Evolutionary conservation across 2,888 invertebrate genomes (phyloP), one percentile per base, ranked within the genome.

Genomic region (Orchestes rusci): DNA sequence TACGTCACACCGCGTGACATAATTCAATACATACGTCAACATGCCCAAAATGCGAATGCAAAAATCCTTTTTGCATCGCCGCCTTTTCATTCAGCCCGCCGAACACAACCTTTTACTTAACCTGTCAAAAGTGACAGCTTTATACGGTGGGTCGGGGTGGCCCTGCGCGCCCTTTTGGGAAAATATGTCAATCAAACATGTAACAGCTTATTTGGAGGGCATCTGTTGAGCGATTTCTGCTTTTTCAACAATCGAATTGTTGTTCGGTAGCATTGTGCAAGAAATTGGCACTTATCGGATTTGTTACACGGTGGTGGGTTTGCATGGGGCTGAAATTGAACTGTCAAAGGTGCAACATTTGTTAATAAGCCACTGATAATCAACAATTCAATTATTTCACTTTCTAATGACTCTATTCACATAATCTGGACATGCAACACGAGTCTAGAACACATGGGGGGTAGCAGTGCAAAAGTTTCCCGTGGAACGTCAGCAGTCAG

Each of bases 101-200:
- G 42, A 42, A 46, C 46, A 46, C 38, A 39, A 42, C 46, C 46
- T 46, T 46, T 46, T 46, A 46, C 46, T 46, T 46, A 46, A 29
- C 42, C 39, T 42, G 42, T 46, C 46, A 46, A 33, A 37, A 38
- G 42, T 46, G 46, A 46, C 42, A 46, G 46, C 42, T 42, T 32
- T 30, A 41, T 46, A 32, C 42, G 39, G 39, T 44, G 39, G 27
- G 43, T 33, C 34, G 19, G 15, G 28, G 20, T 13, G 28, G 27
- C 18, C 16, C 7, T 34, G 28, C 31, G 29, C 55, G 56, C 56
- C 58, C 65, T 62, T 61, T 54, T 59, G 65, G 65, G 65, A 65
- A 64, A 63, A 65, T 62, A 61, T 57, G 66, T 65, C 66, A 65
- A 66, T 66, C 66, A 66, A 54, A 49, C 39, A 43, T 61, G 37